Evolutionary conservation across 2,797 vertebrate genomes (phyloP), one percentile per base, ranked within the genome.

Genomic region (Sparidentex hasta): DNA sequence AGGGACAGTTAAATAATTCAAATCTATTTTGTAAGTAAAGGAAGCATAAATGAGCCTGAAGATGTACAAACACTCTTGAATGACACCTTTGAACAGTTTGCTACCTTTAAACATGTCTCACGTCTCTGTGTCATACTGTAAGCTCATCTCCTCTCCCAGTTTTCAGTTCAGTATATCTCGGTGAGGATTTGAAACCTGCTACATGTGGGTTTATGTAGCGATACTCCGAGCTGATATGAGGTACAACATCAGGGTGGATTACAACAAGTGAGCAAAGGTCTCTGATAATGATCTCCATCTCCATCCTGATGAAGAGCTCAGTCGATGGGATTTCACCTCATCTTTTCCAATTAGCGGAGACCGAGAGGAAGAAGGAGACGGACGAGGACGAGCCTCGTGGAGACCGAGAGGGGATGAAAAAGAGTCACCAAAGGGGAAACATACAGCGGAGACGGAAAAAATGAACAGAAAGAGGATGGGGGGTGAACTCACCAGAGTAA

Each of bases 401-500:
- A 63, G 55, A 62, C 52, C 59, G 55, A 86, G 55, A 69, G 72
- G 46, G 23, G 46, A 52, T 4, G 11, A 56, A 51, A 44, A 47
- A 78, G 38, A 38, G 72, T 68, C 57, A 23, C 27, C 65, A 69
- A 68, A 80, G 51, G 23, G 56, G 46, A 46, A 54, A 58, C 68
- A 48, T 16, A 76, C 18, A 72, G 23, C 33, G 62, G 57, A 70
- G 43, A 74, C 41, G 59, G 51, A 65, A 66, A 66, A 79, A 73
- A 76, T 44, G 59, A 74, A 79, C 55, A 68, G 54, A 77, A 56
- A 71, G 51, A n/a, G 52, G 52, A 67, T 27, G 2, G 54, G 63
- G 54, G 54, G 54, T 55, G 76, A 90, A 82, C 81, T 82, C 75
- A 66, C 65, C 68, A 89, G 51, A 86, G 74, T 82, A 90, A 92